Percentiles rank a stretch among this genome's conserved stretches.
phyloP scores from a whole-genome alignment of 2,113 vertebrate species.

The Morphnarchus princeps region DNA sequence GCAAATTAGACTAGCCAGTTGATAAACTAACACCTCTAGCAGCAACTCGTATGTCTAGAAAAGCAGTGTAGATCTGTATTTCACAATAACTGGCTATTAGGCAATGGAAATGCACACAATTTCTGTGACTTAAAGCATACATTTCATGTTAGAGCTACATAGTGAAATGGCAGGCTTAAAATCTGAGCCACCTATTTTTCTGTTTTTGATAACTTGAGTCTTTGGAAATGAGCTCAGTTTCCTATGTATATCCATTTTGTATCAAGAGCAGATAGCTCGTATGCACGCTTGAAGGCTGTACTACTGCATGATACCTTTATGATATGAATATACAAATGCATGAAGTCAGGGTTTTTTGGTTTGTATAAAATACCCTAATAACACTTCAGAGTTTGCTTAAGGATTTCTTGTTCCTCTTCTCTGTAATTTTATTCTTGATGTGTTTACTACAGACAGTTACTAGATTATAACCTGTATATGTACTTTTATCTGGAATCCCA shows the following conservation, averaged over 20 bases:
- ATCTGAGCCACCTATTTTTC: neutral
- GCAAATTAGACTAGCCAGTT: neutral
- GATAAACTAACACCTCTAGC: neutral
- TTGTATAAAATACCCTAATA: neutral
- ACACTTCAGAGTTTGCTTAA: neutral
- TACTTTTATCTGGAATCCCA: conserved; percentile 30
- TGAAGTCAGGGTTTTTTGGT: neutral
- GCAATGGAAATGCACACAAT: fast-evolving
- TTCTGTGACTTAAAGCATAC: neutral
- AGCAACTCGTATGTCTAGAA: neutral
- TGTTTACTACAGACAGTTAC: neutral
- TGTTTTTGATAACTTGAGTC: neutral
- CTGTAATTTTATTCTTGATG: neutral
- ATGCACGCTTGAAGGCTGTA: neutral
- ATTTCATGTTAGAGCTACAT: neutral
- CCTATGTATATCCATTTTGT: neutral
- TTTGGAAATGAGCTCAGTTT: neutral
- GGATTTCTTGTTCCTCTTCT: neutral
- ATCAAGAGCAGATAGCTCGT: no score
- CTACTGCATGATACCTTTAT: neutral
- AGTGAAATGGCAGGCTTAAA: neutral
- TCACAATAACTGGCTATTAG: neutral
- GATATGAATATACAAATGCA: neutral
- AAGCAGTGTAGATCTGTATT: neutral
- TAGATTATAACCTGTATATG: conserved; percentile 7